Evolutionary conservation across 2,797 vertebrate species (phyloP).

Genomic region (Thunnus albacares): DNA sequence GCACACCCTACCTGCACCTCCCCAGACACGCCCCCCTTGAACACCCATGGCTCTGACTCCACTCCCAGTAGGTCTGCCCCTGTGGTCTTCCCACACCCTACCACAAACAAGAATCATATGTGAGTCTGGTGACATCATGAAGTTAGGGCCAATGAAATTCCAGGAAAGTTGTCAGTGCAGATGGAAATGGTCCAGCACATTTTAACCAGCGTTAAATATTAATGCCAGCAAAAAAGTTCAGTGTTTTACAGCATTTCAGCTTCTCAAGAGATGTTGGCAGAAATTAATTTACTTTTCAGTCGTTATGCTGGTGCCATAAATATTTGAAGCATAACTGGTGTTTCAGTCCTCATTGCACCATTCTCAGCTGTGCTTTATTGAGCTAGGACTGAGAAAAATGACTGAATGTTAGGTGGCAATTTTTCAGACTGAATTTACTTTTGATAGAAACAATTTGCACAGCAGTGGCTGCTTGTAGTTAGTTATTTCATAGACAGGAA

Average conservation of each 20-base stretch:
- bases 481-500: neutral
- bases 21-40: constrained; percentile 89
- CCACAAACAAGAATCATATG: constrained; percentile 16
- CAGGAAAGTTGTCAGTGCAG: neutral
- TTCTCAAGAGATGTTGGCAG: constrained; percentile 5
- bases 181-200: neutral
- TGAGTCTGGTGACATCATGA: constrained; percentile 12
- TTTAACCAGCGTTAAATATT: constrained; percentile 34
- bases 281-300: constrained; percentile 3
- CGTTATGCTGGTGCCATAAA: constrained; percentile 29
- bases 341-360: neutral
- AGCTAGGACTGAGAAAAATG: neutral
- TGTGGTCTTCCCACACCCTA: constrained; percentile 89
- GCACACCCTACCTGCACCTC: constrained; percentile 88
- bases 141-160: constrained; percentile 3
- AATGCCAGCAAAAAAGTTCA: neutral
- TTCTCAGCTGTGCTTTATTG: neutral
- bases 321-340: constrained; percentile 31
- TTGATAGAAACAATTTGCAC: neutral
- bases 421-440: neutral
- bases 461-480: neutral
- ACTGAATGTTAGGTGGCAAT: neutral
- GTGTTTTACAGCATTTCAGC: constrained; percentile 25
- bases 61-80: constrained; percentile 80
- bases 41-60: constrained; percentile 89